phyloP scores from a whole-genome alignment of 2,797 vertebrate species.

The Argya squamiceps region DNA sequence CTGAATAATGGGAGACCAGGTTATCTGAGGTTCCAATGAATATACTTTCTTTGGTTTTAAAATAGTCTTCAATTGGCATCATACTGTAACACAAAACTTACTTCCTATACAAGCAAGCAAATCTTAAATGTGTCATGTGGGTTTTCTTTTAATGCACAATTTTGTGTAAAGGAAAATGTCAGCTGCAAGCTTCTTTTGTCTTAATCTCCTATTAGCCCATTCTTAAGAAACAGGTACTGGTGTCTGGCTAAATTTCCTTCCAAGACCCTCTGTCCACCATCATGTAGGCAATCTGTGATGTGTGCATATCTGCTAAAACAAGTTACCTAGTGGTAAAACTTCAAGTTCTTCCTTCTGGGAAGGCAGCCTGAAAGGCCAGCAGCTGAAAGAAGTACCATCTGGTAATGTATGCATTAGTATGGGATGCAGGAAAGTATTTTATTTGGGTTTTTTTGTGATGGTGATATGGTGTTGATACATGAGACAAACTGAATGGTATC shows the following conservation, averaged over 20 bases:
- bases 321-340: constrained; percentile 45
- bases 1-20: not conserved
- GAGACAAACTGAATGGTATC: not conserved
- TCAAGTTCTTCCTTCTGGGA: constrained; percentile 53
- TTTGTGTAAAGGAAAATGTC: not conserved
- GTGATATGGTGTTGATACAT: not conserved
- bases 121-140: not conserved
- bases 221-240: constrained; percentile 19
- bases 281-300: not conserved
- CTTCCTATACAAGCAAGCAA: not conserved
- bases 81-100: not conserved
- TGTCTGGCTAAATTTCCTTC: constrained; percentile 22
- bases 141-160: not conserved
- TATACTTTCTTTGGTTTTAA: not conserved
- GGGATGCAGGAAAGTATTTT: not conserved
- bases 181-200: not conserved
- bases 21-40: not conserved
- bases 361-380: constrained; percentile 44
- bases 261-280: constrained; percentile 12
- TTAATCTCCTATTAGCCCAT: not conserved
- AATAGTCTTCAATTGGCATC: not conserved
- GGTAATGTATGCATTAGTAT: constrained; percentile 28
- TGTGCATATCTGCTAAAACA: constrained; percentile 29
- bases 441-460: not conserved
- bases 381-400: constrained; percentile 25